Base-by-base conservation (phyloP, 2,797 vertebrate genomes). In the Paratrypauchen microcephalus region DNA sequence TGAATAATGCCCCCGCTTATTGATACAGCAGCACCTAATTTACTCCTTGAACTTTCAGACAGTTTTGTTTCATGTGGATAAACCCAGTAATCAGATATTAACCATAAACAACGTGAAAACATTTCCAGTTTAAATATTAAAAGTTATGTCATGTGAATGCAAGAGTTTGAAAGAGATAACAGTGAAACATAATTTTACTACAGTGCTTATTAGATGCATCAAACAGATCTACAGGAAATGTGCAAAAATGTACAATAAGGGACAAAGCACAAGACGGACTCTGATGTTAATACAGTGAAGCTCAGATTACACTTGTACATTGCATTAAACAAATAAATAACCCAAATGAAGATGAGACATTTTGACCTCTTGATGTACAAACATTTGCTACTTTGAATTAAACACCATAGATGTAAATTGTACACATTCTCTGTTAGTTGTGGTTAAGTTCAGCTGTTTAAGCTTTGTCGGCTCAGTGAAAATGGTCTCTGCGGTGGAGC, bases 301-400 rank as follows among this genome's bases (percentile, higher is more conserved):
- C 32, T 67, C 54, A 75, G 60, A 57, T 66, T 65, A 72, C 80
- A 61, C 45, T 66, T 73, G 68, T 81, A 67, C 70, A 77, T 73
- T 71, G 68, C 26, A 67, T 65, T 68, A 23, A 23, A 57, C 78
- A 89, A 92, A 93, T 92, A 93, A 93, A 92, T 92, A 92, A 90
- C 72, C 79, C 80, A 74, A 78, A 73, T 54, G 71, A 48, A 83
- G 76, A 75, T 69, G 68, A 74, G 77, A 83, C 60, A 66, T 72
- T 77, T 73, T 50, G 80, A 74, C 70, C 56, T 58, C 24, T 58
- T 36, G 2, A 32, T 60, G 30, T n/a, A 85, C 71, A 85, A 67
- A 75, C 41, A 45, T 52, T 39, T 76, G 66, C 78, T 83, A 86
- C 64, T 70, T 71, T 88, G 83, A 16, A 47, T 65, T 74, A 68